Conservation (phyloP, 2,888 invertebrate genomes). For the Troides aeacus region DNA sequence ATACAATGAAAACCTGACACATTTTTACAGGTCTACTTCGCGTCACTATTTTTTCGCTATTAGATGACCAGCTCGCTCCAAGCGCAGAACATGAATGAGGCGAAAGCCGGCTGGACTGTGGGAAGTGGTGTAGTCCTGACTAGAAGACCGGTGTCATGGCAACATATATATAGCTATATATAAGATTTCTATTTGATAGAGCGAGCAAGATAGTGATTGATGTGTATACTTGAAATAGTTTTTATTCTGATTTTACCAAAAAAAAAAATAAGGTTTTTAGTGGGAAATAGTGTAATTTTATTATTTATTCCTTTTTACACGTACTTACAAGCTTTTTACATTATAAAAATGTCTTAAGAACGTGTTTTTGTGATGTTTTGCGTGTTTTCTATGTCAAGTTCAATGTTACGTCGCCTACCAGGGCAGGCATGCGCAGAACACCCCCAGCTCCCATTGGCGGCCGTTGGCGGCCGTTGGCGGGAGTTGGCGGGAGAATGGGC, state of each 20-base stretch:
- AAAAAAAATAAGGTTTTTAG: not conserved
- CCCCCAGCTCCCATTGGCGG: not conserved
- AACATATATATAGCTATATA: not conserved
- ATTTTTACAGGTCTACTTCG: not conserved
- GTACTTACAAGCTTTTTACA: not conserved
- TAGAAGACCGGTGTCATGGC: not conserved
- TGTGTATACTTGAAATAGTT: not conserved
- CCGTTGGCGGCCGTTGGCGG: not conserved
- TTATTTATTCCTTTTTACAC: not conserved
- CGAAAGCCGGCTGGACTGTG: not conserved
- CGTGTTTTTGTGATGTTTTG: not conserved
- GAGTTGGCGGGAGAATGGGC: not conserved
- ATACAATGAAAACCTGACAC: not conserved
- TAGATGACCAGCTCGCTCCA: not conserved
- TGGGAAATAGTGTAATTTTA: not conserved
- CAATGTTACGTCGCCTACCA: not conserved
- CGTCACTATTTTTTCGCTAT: not conserved
- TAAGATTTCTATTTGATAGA: conserved; percentile 4
- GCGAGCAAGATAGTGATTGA: conserved; percentile 10
- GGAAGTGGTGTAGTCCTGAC: not conserved
- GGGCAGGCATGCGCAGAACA: conserved; percentile 13
- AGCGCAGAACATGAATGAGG: not conserved
- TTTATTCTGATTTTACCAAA: not conserved
- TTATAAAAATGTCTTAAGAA: not conserved
- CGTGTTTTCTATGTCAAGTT: conserved; percentile 5